Percentiles rank a stretch among this genome's conserved stretches.
Conservation (phyloP, 2,888 invertebrate genomes). For the Dorcus parallelipipedus region DNA sequence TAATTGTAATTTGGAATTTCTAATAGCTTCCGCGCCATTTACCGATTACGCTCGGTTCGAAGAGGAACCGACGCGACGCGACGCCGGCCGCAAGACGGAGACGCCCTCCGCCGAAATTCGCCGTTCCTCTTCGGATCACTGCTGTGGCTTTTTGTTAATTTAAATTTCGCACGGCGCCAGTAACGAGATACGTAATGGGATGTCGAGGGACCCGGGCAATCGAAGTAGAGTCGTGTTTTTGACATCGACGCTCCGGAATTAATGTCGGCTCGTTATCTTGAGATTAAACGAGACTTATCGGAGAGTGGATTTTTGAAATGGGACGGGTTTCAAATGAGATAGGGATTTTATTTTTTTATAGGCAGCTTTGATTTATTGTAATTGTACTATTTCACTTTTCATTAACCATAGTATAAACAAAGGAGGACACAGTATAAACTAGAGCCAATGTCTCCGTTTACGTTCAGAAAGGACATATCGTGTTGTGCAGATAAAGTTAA, state of each 20-base stretch:
- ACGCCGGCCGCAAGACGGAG: neutral
- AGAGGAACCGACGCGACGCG: neutral
- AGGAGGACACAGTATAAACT: too few relatives aligned
- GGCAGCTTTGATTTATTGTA: too few relatives aligned
- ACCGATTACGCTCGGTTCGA: slow-evolving; percentile 1
- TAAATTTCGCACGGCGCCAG: neutral
- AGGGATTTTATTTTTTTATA: too few relatives aligned
- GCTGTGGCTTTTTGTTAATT: slow-evolving; percentile 6
- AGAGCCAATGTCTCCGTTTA: too few relatives aligned
- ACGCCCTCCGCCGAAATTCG: neutral
- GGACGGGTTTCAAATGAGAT: too few relatives aligned
- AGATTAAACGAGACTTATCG: too few relatives aligned
- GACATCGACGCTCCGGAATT: neutral
- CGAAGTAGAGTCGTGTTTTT: neutral
- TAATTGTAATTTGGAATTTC: slow-evolving; percentile 5
- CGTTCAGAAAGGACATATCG: too few relatives aligned
- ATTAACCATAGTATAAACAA: too few relatives aligned
- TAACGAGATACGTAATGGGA: neutral
- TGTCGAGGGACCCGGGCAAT: neutral
- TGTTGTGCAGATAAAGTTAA: too few relatives aligned
- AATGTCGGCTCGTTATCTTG: neutral
- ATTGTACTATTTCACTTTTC: too few relatives aligned
- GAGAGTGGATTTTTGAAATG: too few relatives aligned
- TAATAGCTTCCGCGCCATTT: slow-evolving; percentile 6
- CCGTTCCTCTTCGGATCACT: neutral